Conservation (phyloP, 2,113 vertebrate species). For the Octodon degus region DNA sequence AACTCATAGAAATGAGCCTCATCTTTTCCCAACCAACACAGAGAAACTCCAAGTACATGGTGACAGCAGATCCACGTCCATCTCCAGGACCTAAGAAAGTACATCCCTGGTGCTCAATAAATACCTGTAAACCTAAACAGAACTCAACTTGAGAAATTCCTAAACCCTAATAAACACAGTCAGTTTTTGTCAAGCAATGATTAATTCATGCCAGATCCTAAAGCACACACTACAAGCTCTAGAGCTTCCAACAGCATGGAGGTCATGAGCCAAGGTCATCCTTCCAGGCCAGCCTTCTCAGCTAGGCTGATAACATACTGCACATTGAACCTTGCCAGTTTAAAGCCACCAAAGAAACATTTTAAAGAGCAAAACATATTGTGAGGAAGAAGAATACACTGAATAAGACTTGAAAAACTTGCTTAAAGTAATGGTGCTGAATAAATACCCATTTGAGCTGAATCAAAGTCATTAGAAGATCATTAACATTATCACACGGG, state of each 20-base stretch:
- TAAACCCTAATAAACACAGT: background rate
- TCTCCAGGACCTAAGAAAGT: background rate
- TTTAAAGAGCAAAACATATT: background rate
- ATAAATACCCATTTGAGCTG: slow-evolving; percentile 37
- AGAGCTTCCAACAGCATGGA: background rate
- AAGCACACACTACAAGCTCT: background rate
- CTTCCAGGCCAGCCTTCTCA: background rate
- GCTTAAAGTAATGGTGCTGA: slow-evolving; percentile 1
- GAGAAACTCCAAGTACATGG: background rate
- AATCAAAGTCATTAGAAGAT: slow-evolving; percentile 50
- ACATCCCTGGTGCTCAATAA: background rate
- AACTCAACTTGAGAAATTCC: background rate
- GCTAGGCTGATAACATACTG: background rate
- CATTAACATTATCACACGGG: slow-evolving; percentile 3
- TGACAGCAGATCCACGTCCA: background rate
- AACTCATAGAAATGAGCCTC: background rate
- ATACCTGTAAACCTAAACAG: background rate
- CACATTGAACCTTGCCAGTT: background rate
- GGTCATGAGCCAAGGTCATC: background rate
- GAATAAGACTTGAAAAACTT: slow-evolving; percentile 20
- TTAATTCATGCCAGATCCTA: slow-evolving; percentile 1
- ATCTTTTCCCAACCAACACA: background rate
- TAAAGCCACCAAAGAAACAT: background rate
- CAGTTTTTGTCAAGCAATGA: background rate
- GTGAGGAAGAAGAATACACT: background rate